Conservation (phyloP, 2,797 vertebrate genomes). For the Spinus pinus region DNA sequence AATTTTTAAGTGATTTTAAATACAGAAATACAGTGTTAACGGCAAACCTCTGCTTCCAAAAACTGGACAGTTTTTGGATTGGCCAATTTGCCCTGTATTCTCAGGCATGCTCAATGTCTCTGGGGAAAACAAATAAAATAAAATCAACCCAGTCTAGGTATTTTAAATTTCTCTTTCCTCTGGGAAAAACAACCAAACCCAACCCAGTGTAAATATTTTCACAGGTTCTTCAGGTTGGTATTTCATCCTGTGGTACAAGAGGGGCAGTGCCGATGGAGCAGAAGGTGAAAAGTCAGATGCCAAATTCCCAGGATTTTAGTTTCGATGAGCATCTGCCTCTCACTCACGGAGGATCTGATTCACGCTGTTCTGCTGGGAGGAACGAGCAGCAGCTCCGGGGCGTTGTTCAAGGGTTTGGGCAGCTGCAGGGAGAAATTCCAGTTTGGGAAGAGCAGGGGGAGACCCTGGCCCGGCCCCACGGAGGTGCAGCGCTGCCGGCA, state of each 20-base stretch:
- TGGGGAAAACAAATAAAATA: background rate
- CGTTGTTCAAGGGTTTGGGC: background rate
- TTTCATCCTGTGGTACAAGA: background rate
- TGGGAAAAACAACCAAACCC: background rate
- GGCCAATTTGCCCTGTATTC: background rate
- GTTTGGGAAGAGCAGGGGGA: background rate
- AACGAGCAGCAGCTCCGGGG: background rate
- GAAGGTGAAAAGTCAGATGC: background rate
- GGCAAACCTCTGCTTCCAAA: background rate
- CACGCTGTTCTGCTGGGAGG: background rate
- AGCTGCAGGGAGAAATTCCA: background rate
- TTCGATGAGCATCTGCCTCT: background rate
- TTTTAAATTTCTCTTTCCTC: background rate
- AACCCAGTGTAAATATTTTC: background rate
- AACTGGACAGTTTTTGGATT: background rate
- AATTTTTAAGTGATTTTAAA: background rate
- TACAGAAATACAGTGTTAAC: background rate
- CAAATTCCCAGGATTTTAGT: background rate
- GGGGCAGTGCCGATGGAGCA: background rate
- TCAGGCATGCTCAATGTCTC: fast-evolving
- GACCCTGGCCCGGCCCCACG: background rate
- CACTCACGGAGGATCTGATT: background rate
- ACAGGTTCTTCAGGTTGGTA: fast-evolving
- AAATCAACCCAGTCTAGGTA: background rate
- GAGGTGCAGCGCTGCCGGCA: background rate